These are phyloP conservation scores for Pteromalus puparum DNA, from an alignment of 1,140 invertebrate genomes.

Conservation along the genomic window DNA sequence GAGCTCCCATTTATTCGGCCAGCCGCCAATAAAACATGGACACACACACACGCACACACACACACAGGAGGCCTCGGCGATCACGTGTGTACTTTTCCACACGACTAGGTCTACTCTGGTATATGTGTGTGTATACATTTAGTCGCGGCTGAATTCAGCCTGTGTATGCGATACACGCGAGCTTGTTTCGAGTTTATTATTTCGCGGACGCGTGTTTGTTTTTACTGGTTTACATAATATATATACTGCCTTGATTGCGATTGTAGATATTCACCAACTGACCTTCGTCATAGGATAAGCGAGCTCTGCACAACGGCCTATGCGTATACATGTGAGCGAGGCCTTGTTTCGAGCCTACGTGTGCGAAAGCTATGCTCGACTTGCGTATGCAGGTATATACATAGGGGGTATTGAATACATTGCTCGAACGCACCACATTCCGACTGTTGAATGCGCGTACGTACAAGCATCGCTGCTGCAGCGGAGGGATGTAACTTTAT, in stretches of 20 bases:
- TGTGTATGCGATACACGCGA: neutral
- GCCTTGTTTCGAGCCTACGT: neutral
- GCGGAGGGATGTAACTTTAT: neutral
- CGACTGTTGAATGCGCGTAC: neutral
- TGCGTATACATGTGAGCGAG: too few relatives aligned
- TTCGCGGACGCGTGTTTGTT: too few relatives aligned
- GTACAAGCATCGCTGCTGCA: neutral
- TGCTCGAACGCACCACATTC: neutral
- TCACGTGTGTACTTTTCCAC: neutral
- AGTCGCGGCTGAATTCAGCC: too few relatives aligned
- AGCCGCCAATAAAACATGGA: conserved; percentile 67
- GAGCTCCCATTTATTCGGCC: conserved; percentile 67
- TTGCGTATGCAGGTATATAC: neutral
- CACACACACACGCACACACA: conserved; percentile 52
- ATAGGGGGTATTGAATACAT: conserved; percentile 29
- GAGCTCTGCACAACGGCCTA: neutral
- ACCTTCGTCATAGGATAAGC: neutral
- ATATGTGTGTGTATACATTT: too few relatives aligned
- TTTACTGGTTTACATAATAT: neutral
- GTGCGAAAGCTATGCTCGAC: too few relatives aligned
- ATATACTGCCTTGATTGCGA: too few relatives aligned
- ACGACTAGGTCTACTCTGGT: too few relatives aligned
- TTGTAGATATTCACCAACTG: neutral
- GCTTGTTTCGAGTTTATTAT: neutral
- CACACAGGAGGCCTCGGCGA: neutral